A percentile compares a stretch with the other conserved stretches of the same genome.
Conservation (phyloP, 2,113 vertebrate species). For the Panurus biarmicus region DNA sequence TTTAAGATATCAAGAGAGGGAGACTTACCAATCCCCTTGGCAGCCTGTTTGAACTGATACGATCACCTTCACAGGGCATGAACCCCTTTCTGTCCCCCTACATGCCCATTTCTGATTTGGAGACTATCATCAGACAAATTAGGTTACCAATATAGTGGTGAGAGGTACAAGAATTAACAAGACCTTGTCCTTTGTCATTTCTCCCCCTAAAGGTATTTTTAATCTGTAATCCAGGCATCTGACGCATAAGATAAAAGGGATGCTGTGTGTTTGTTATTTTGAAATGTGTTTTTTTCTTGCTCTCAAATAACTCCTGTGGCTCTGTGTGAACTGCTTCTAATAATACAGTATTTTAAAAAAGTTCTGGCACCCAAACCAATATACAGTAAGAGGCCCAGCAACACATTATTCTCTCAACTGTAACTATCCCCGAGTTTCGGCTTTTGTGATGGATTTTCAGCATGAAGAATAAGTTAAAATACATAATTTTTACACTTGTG, state of each 20-base stretch:
- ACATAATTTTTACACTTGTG: not conserved
- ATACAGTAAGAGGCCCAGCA: not conserved
- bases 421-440: not conserved
- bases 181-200: not conserved
- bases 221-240: not conserved
- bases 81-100: not conserved
- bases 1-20: not conserved
- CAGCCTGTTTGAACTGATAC: not conserved
- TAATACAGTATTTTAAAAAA: not conserved
- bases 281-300: not conserved
- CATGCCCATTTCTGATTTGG: not conserved
- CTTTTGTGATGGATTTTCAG: not conserved
- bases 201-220: not conserved
- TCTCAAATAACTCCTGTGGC: not conserved
- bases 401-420: not conserved
- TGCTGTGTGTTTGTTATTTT: not conserved
- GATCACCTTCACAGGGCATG: not conserved
- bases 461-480: not conserved
- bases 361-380: not conserved
- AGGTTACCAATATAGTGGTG: not conserved
- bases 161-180: not conserved
- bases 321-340: not conserved
- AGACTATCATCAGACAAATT: not conserved
- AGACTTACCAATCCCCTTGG: not conserved
- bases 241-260: not conserved